Evolutionary conservation across 2,888 invertebrate genomes (phyloP).

Genomic region (Strigamia transsilvanica): DNA sequence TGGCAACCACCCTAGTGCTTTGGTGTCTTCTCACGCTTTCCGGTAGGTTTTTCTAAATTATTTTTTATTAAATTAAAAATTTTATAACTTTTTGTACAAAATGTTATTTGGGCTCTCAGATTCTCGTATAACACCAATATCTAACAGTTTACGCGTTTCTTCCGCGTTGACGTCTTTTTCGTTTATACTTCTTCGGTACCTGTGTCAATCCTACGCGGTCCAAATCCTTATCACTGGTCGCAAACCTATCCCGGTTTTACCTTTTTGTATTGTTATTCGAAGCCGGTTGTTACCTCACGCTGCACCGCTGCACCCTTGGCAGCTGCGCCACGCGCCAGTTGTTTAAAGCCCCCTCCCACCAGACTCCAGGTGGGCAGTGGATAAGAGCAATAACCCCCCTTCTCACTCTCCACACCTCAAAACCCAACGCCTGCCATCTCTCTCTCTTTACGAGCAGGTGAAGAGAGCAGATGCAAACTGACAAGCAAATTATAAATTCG

Average conservation of each 20-base stretch:
- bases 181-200: too few species aligned
- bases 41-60: not conserved
- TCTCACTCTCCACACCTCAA: not conserved
- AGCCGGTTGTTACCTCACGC: not conserved
- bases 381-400: conserved; percentile 21
- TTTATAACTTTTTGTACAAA: not conserved
- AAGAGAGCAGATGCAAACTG: not conserved
- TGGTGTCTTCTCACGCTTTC: conserved; percentile 14
- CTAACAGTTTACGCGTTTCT: too few species aligned
- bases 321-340: conserved; percentile 51
- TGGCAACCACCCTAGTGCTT: conserved; percentile 32
- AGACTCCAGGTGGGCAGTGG: conserved; percentile 41
- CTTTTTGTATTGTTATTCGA: too few species aligned
- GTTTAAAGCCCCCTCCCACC: not conserved
- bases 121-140: too few species aligned
- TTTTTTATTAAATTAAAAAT: too few species aligned
- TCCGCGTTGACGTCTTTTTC: too few species aligned
- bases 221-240: too few species aligned
- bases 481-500: not conserved
- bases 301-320: not conserved
- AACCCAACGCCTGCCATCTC: conserved; percentile 5
- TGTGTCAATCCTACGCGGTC: too few species aligned
- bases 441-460: conserved; percentile 20
- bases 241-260: too few species aligned
- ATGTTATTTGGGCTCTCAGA: too few species aligned